A percentile compares a stretch with the other conserved stretches of the same genome.
Evolutionary conservation across 2,797 vertebrate species (phyloP).

Genomic region (Sphenopsis melanotis): DNA sequence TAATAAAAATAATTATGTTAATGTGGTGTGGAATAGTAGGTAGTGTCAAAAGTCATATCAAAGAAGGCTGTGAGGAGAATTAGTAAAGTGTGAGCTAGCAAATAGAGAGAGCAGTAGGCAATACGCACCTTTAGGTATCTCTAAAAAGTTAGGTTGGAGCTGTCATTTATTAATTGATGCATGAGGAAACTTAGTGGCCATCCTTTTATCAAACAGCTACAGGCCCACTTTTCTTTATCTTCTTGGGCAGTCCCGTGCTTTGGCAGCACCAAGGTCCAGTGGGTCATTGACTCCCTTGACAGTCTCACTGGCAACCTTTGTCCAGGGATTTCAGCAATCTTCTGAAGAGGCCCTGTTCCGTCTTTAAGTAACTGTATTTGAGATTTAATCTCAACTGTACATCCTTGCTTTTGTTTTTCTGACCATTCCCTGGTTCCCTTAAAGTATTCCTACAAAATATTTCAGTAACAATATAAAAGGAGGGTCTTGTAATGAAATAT

Average conservation of each 20-base stretch:
- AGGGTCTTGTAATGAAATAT: neutral
- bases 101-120: neutral
- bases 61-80: neutral
- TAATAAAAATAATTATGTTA: neutral
- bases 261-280: neutral
- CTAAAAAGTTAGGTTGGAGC: neutral
- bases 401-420: neutral
- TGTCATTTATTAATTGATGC: neutral
- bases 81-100: neutral
- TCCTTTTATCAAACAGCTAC: neutral
- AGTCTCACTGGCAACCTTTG: neutral
- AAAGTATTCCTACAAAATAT: neutral
- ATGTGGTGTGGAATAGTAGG: neutral
- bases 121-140: neutral
- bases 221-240: neutral
- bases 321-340: neutral
- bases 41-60: neutral
- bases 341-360: neutral
- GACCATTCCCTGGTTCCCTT: neutral
- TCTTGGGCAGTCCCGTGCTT: neutral
- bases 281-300: neutral
- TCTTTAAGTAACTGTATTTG: neutral
- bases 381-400: neutral
- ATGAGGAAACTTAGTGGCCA: neutral
- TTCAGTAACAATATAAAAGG: neutral